Evolutionary conservation across 2,113 vertebrate species (phyloP), one percentile per base, ranked within the genome.

Genomic region (Clarias gariepinus): DNA sequence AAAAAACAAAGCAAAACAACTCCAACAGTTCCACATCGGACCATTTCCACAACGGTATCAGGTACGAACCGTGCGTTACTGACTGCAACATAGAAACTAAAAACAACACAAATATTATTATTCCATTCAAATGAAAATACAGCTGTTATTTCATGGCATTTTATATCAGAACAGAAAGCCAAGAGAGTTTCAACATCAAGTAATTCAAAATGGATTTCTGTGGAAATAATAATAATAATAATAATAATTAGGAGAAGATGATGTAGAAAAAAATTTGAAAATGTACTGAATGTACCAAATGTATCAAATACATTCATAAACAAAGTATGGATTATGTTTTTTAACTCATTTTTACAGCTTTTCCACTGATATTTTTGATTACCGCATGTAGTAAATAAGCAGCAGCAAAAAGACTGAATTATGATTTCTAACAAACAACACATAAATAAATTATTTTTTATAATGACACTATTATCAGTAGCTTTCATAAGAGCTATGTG

Each of bases 341-440:
- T 21, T 28, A 30, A 55, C 47, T 0, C 1, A 19, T 33, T 33
- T 53, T 55, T 21, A 66, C 28, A 81, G 68, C 58, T 30, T 81
- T 86, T 41, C 33, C 79, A 82, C 19, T 33, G 47, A 78, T 33
- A 58, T 74, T 83, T 60, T 21, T 57, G 79, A 71, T 79, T 82
- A 87, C 83, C 78, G 80, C 82, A 68, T 87, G 25, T 78, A 60
- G 68, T 64, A 33, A 66, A 81, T 80, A 80, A 84, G 76, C 74
- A 84, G 82, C 86, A 79, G 86, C 83, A 87, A 64, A 80, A 60
- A 5, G n/a, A 81, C 41, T 74, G 55, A 86, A 81, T 74, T 74
- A 85, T 21, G 30, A 68, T 69, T 84, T 87, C 36, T 57, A 78
- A 68, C 61, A 63, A 86, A 81, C 52, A 53, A n/a, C 47, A 84